A percentile compares a stretch with the other conserved stretches of the same genome.
Conservation (phyloP, 1,140 invertebrate genomes). For the Eriosoma lanigerum region DNA sequence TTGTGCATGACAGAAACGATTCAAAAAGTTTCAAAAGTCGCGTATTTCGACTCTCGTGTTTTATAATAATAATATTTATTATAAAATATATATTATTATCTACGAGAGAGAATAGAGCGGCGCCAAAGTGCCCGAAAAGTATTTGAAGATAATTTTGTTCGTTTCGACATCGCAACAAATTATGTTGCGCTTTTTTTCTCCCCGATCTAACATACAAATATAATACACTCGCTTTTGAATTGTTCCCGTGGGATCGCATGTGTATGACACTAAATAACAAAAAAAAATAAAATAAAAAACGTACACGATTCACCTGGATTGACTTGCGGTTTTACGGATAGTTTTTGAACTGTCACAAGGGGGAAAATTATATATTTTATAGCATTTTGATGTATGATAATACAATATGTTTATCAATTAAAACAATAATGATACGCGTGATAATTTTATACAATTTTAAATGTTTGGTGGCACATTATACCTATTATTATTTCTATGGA, state of each 20-base stretch:
- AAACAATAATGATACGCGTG: too few species aligned
- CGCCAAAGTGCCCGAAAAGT: constrained; percentile 32
- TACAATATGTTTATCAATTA: too few species aligned
- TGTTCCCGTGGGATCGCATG: background rate
- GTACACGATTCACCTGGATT: background rate
- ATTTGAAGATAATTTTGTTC: constrained; percentile 44
- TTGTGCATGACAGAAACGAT: constrained; percentile 51
- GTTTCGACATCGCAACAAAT: constrained; percentile 40
- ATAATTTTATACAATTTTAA: too few species aligned
- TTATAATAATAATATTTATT: background rate
- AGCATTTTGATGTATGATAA: too few species aligned
- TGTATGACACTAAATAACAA: constrained; percentile 31
- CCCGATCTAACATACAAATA: too few species aligned
- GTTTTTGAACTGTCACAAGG: background rate
- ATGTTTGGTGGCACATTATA: too few species aligned
- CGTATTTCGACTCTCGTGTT: constrained; percentile 30
- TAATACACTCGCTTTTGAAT: background rate
- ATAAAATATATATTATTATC: background rate
- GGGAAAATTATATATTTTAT: too few species aligned
- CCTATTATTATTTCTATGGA: too few species aligned
- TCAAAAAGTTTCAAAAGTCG: constrained; percentile 46
- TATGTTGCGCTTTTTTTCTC: constrained; percentile 13
- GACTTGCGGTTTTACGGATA: constrained; percentile 17
- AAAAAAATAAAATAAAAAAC: background rate
- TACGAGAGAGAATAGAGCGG: background rate